Conservation (phyloP, 2,888 invertebrate species). For the Sericinus montela region DNA sequence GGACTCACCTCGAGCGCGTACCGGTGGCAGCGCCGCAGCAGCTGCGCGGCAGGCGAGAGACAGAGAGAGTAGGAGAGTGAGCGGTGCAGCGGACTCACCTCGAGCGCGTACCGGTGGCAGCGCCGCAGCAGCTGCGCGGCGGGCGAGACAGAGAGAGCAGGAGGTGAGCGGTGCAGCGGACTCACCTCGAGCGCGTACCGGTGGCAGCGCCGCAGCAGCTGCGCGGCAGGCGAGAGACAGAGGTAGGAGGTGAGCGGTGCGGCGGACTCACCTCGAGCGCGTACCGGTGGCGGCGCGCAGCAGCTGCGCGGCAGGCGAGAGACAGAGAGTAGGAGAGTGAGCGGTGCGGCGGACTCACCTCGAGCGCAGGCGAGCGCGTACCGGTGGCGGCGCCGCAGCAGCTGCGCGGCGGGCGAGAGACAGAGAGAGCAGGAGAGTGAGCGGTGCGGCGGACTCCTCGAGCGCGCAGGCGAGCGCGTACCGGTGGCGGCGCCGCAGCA, state of each 20-base stretch:
- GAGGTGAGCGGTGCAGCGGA: too few species aligned
- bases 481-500: conserved; percentile 46
- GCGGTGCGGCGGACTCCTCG: conserved; percentile 47
- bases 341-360: conserved; percentile 14
- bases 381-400: conserved; percentile 55
- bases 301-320: conserved; percentile 71
- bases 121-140: too few species aligned
- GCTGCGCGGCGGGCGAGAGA: conserved; percentile 52
- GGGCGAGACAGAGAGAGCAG: too few species aligned
- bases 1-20: too few species aligned
- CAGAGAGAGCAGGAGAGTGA: too few species aligned
- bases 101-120: too few species aligned
- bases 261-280: conserved; percentile 55
- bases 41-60: too few species aligned
- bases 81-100: too few species aligned
- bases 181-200: conserved; percentile 55
- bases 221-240: conserved; percentile 69
- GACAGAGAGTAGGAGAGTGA: too few species aligned
- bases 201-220: conserved; percentile 63
- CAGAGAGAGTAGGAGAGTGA: too few species aligned
- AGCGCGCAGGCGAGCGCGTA: conserved; percentile 59
- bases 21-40: too few species aligned
- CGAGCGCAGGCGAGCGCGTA: conserved; percentile 27
- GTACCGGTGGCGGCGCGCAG: conserved; percentile 58
- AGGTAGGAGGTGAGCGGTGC: conserved; percentile 49